Base-by-base conservation (phyloP, 2,888 invertebrate genomes). In the Ectropis crepuscularia region DNA sequence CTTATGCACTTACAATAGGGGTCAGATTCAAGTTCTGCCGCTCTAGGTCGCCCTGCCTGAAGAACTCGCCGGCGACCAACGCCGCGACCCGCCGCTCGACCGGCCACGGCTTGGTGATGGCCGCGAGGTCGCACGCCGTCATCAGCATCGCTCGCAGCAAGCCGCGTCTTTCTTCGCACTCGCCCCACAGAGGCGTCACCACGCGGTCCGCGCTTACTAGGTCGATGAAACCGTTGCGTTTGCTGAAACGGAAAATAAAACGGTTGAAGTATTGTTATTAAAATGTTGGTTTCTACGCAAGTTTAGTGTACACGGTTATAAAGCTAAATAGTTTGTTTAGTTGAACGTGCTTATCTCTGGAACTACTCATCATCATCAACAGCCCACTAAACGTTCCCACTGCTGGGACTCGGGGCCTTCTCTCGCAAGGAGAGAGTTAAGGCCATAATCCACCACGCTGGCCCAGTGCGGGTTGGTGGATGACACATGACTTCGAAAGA, bases 81-180 rank as follows among this genome's bases (percentile, higher is more conserved):
- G 97, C 97, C 2, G 98, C 98, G n/a, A 98, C 98, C 65, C 97
- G 95, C 75, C 97, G 95, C 87, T 98, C 98, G 57, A 98, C 96
- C 6, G 96, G 96, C 98, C 98, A 98, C 0, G 98, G 98, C 85
- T 98, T 98, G 57, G 98, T 98, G 79, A 98, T 98, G 70, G 98
- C 98, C 60, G 98, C 98, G 73, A 98, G 93, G 94, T 98, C 98
- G 88, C 98, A 98, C 45, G 97, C 97, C 37, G 98, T 98, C 98
- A 98, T 98, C 84, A 97, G 93, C 98, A 98, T 98, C 9, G 97
- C 98, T 38, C 98, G 94, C 57, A 97, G 90, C 63, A 98, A 90
- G 57, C 97, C 97, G 58, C 97, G 95, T 71, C 97, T 95, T 70
- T 96, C 96, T 66, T 96, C 96, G 72, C 94, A 93, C 63, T 93